Evolutionary conservation across 1,140 invertebrate species (phyloP), one percentile per base, ranked within the genome.

Genomic region (Lysiphlebus fabarum): DNA sequence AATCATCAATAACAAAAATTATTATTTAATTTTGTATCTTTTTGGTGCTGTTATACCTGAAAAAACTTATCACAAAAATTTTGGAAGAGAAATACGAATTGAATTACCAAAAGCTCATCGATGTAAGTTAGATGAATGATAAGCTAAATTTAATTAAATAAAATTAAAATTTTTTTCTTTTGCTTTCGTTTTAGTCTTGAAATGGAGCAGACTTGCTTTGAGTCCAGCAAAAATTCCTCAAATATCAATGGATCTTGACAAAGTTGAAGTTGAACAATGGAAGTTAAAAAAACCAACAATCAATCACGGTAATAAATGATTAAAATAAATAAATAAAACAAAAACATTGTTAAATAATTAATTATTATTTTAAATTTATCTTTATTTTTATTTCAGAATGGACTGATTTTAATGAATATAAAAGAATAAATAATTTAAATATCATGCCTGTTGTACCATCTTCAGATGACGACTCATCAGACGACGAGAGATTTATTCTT

Each of bases 1-100:
- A 12, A 55, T 44, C 9, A 2, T 63, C 17, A 63, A 75, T 10
- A 64, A 48, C 10, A 57, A 54, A 14, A 44, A 60, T 36, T 78
- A 79, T 60, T 71, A 65, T 42, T 7, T 74, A 7, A 63, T 61
- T 33, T 59, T 78, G 8, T 60, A 74, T 49, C 58, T 78, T 11
- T 79, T 71, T 68, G 77, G 77, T 26, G 40, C 67, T n/a, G 64
- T 78, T 7, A 48, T 70, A 47, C 67, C 75, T 6, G 71, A 75
- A 49, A 64, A 72, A 63, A 75, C 71, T 0, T 45, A 9, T 5
- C 70, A 76, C 41, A 8, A 36, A 17, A 77, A 74, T 53, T 10
- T 67, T 1, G 70, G 65, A 12, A 71, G 76, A 59, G 76, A 78
- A 62, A 65, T 80, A 6, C 74, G 66, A 65, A 53, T 80, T 33